Percentiles rank a stretch among this genome's conserved stretches.
Evolutionary conservation across 2,113 vertebrate species (phyloP).

Genomic region (Anarhynchus alexandrinus): DNA sequence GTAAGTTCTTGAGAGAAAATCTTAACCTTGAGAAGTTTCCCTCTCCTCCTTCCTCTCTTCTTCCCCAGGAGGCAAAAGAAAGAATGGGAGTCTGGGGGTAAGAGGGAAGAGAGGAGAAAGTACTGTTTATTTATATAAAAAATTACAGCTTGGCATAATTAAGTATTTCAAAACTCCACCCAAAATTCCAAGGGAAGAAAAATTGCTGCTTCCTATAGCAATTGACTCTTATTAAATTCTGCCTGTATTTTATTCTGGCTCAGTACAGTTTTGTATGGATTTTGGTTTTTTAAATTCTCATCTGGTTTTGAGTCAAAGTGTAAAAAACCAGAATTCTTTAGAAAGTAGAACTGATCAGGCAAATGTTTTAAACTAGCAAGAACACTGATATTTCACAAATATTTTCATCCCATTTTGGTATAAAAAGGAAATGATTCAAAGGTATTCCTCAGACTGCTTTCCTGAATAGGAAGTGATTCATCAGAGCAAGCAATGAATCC

Average conservation of each 20-base stretch:
- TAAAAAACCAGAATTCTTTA: not conserved
- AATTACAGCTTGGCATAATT: not conserved
- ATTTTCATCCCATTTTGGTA: not conserved
- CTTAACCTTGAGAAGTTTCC: not conserved
- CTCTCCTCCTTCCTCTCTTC: not conserved
- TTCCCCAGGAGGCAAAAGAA: not conserved
- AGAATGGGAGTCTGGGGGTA: not conserved
- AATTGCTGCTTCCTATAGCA: not conserved
- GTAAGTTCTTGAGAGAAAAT: not conserved
- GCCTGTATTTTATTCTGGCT: not conserved
- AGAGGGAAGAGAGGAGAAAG: not conserved
- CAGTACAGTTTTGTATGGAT: not conserved
- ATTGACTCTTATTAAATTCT: not conserved
- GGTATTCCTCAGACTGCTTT: not conserved
- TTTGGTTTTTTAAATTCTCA: not conserved
- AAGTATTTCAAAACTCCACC: not conserved
- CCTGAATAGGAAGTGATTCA: not conserved
- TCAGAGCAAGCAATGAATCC: not conserved
- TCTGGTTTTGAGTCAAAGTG: not conserved
- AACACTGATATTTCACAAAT: not conserved
- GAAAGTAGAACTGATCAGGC: not conserved
- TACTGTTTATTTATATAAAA: not conserved
- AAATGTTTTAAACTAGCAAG: not conserved
- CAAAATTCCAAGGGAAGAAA: not conserved
- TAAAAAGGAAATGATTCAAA: not conserved